A percentile compares a stretch with the other conserved stretches of the same genome.
These are phyloP conservation scores for Microcebus lehilahytsara DNA, from an alignment of 2,113 vertebrate genomes.

Conservation along the genomic window DNA sequence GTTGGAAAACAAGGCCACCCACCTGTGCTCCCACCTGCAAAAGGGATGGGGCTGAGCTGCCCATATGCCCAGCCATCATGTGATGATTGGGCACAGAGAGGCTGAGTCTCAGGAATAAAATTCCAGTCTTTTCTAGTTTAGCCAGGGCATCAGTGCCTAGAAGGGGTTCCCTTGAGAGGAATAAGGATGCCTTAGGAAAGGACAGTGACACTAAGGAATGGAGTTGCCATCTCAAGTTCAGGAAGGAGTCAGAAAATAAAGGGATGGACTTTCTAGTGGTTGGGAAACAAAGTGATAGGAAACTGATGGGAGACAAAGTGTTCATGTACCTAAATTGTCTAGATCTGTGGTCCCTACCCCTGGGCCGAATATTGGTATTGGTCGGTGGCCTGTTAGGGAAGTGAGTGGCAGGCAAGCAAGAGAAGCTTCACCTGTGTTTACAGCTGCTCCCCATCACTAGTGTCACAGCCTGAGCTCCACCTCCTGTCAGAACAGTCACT, in stretches of 20 bases:
- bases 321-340: not conserved
- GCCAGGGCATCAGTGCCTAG: not conserved
- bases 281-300: too few relatives aligned
- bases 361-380: too few relatives aligned
- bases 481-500: too few relatives aligned
- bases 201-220: not conserved
- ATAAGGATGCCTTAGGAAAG: not conserved
- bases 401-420: too few relatives aligned
- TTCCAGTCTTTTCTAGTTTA: not conserved
- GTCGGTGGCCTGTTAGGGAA: too few relatives aligned
- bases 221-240: not conserved
- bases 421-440: too few relatives aligned
- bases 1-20: not conserved
- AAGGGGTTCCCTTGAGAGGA: not conserved
- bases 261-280: not conserved
- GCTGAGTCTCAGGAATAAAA: not conserved
- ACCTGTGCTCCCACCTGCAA: not conserved
- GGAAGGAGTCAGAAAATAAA: not conserved
- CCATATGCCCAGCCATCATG: too few relatives aligned
- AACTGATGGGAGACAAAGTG: not conserved
- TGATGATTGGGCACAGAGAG: not conserved
- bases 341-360: not conserved
- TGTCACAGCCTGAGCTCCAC: too few relatives aligned
- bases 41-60: not conserved
- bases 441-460: too few relatives aligned